Evolutionary conservation across 2,113 vertebrate species (phyloP).

Genomic region (Petromus typicus): DNA sequence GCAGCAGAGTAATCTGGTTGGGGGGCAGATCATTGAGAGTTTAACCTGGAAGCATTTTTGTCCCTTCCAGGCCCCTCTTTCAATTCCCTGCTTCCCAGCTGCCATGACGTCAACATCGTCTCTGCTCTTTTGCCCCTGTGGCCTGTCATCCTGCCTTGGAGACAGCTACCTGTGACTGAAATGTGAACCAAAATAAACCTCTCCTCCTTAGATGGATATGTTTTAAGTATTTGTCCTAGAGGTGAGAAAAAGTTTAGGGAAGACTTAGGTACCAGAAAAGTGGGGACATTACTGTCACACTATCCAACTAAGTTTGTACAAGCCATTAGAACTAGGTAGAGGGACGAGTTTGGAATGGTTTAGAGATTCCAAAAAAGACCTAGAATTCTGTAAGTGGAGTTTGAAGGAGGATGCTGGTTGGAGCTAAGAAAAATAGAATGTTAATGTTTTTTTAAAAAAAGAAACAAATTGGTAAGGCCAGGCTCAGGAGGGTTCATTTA

Average conservation of each 20-base stretch:
- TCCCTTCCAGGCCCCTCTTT: neutral
- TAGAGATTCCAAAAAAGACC: neutral
- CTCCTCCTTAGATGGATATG: neutral
- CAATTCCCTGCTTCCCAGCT: neutral
- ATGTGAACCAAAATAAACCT: neutral
- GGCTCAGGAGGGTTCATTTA: neutral
- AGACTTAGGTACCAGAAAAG: neutral
- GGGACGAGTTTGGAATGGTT: neutral
- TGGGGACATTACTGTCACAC: neutral
- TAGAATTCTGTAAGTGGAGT: neutral
- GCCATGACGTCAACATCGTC: neutral
- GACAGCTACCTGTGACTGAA: neutral
- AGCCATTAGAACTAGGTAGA: neutral
- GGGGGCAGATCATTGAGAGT: neutral
- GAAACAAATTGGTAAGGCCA: neutral
- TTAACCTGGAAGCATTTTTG: neutral
- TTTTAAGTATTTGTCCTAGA: neutral
- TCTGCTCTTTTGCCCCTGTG: neutral
- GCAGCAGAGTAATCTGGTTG: neutral
- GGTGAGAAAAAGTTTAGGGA: neutral
- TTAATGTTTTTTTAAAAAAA: neutral
- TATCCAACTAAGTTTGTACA: neutral
- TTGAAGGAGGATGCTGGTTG: neutral
- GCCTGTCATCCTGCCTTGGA: neutral
- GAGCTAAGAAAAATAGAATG: neutral